Evolutionary conservation across 2,113 vertebrate genomes (phyloP).

Genomic region (Chrysochloris asiatica): DNA sequence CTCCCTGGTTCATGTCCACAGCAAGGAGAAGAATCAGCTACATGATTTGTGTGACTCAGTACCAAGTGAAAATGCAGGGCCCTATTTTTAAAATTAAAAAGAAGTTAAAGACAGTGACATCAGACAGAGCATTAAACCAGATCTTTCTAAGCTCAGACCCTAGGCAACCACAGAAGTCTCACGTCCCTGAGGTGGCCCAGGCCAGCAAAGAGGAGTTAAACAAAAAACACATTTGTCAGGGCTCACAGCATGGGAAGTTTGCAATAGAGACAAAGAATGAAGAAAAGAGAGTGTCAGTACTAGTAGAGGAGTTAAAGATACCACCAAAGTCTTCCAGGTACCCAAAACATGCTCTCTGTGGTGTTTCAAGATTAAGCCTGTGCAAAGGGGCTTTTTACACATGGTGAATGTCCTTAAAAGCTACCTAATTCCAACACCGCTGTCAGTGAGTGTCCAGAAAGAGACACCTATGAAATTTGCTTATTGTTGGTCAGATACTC

Average conservation of each 20-base stretch:
- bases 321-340: neutral
- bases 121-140: slow-evolving; percentile 4
- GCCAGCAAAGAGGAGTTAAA: neutral
- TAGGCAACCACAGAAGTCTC: neutral
- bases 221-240: neutral
- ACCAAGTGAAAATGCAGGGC: neutral
- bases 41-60: neutral
- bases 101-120: neutral
- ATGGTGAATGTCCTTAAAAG: neutral
- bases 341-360: neutral
- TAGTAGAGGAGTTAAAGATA: neutral
- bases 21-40: neutral
- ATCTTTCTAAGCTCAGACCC: neutral
- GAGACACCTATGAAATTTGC: neutral
- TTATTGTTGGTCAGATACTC: slow-evolving; percentile 36
- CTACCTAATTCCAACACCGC: neutral
- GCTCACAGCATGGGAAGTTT: neutral
- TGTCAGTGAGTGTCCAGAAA: neutral
- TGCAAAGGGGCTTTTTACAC: neutral
- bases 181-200: neutral
- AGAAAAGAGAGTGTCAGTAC: neutral
- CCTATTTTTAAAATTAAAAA: slow-evolving; percentile 23
- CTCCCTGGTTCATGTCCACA: neutral
- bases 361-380: slow-evolving; percentile 1
- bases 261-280: neutral